Evolutionary conservation across 2,888 invertebrate species (phyloP), one percentile per base, ranked within the genome.

Genomic region (Drosophila flavopinicola): DNA sequence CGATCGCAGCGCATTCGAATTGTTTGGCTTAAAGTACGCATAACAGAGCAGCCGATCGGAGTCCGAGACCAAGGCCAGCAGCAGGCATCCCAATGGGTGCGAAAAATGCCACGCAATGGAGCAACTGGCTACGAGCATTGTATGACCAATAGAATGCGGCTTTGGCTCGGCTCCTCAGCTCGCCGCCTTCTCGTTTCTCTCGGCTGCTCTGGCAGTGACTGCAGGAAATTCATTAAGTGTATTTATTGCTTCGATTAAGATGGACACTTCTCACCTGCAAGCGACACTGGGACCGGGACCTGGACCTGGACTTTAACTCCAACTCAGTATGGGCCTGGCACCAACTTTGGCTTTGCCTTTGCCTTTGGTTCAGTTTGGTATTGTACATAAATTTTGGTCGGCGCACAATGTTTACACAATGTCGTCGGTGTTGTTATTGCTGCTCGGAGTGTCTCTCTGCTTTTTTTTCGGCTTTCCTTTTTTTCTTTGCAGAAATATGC

Each of bases 171-270:
- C 63, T 10, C 38, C 29, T 23, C 13, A 4, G 7, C 41, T 10
- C 27, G 33, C 25, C 17, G 27, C 38, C 38, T 7, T 30, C 27
- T 17, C 30, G 35, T 52, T 32, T n/a, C 41, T 35, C 33, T 27
- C 15, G 23, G 38, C 47, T 51, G 60, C 35, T 48, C 54, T 42
- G 49, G 42, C 56, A 45, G 70, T 66, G 85, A 85, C 82, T 85
- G 85, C 76, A 87, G 87, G 85, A 85, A 85, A 85, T 85, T 83
- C 85, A 85, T 87, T 87, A 87, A 80, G 82, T 76, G 78, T 87
- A 87, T 87, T 87, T 88, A 87, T 87, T 87, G 83, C 87, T 82
- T 85, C 88, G 82, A 85, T 88, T 87, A 85, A 85, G 82, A 80
- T 79, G 83, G 83, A 87, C 88, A 86, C 85, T 87, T 85, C 86